These are phyloP conservation scores for Anableps anableps DNA, from an alignment of 2,797 vertebrate genomes.

Conservation along the genomic window DNA sequence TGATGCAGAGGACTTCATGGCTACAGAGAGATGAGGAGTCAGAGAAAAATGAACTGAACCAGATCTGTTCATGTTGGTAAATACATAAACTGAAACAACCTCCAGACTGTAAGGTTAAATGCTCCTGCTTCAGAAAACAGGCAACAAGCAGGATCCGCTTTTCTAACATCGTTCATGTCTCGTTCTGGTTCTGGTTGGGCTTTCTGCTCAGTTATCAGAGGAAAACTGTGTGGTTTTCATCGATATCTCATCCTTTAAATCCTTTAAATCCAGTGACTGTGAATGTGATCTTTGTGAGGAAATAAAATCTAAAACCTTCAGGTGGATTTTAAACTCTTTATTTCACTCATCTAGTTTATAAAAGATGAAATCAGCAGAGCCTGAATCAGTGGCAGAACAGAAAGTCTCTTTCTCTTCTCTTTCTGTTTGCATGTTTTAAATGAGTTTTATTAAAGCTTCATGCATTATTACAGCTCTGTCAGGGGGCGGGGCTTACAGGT, in stretches of 20 bases:
- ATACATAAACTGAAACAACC: too few species aligned
- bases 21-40: too few species aligned
- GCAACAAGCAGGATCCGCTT: too few species aligned
- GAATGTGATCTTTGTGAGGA: too few species aligned
- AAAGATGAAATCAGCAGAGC: conserved; percentile 48
- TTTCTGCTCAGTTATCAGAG: background rate
- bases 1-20: too few species aligned
- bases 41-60: too few species aligned
- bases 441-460: conserved; percentile 46
- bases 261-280: background rate
- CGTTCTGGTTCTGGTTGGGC: background rate
- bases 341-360: conserved; percentile 32
- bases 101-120: too few species aligned
- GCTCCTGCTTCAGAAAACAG: too few species aligned
- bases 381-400: conserved; percentile 18
- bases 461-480: conserved; percentile 44
- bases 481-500: conserved; percentile 21
- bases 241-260: background rate
- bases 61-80: too few species aligned
- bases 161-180: too few species aligned
- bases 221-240: background rate
- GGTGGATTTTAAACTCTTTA: conserved; percentile 44
- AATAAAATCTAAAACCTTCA: background rate
- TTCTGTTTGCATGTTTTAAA: background rate
- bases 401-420: background rate